Base-by-base conservation (phyloP, 1,140 invertebrate genomes). In the Oedothorax gibbosus region DNA sequence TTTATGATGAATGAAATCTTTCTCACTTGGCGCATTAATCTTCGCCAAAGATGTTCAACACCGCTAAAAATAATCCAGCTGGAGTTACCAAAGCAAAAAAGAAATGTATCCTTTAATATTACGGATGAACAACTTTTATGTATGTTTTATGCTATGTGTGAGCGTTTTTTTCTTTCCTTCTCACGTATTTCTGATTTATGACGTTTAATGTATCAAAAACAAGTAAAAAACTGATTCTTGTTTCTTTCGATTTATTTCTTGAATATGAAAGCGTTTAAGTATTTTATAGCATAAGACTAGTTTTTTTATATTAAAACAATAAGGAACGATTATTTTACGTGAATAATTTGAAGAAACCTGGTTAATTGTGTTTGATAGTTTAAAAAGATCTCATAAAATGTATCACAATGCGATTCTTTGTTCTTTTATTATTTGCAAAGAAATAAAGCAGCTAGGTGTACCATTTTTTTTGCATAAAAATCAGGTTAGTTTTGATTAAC, bases 1-100 rank as follows among this genome's bases (percentile, higher is more conserved):
- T 77, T 50, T 65, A 35, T 77, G 75, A 77, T 77, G 14, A 65
- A 77, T 77, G 35, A 3, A 64, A 60, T 77, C 60, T 50, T 65
- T 50, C 60, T 62, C 49, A 10, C 50, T 77, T 68, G 65, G 77
- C 64, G 53, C 62, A 79, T 79, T 79, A 79, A 79, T 79, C 77
- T 79, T 79, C 62, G 77, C 77, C 77, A 68, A 79, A 68, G 49
- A n/a, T 35, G 18, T 50, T 7, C 75, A 65, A 50, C 60, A 51
- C n/a, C 65, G 77, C 77, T 60, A 79, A 68, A n/a, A 75, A 53
- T 53, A 35, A 57, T 75, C 60, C 51, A 71, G 68, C 49, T 35
- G 35, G 35, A 35, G 35, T 35, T 62, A 75, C 54, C 35, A 51
- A 75, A 71, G 4, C n/a, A 66, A 11, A 15, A 51, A 71, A 71